Conservation (phyloP, 2,797 vertebrate genomes). For the Sebastes jordani region DNA sequence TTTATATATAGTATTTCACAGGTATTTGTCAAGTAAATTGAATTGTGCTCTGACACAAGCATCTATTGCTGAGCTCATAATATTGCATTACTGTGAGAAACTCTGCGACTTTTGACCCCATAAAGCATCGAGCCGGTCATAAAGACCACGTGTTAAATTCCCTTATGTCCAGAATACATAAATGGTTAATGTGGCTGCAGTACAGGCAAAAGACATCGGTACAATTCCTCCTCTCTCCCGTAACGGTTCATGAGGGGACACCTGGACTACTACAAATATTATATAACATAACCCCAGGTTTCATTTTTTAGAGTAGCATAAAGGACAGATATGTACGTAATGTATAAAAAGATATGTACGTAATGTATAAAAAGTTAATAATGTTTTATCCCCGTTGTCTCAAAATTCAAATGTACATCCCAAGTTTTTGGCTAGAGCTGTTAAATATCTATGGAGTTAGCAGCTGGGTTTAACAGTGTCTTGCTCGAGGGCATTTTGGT, state of each 20-base stretch:
- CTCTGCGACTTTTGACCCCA: conserved; percentile 18
- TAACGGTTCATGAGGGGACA: background rate
- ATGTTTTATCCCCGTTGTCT: background rate
- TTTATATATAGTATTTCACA: background rate
- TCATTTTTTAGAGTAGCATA: background rate
- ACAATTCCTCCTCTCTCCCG: background rate
- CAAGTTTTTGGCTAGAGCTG: background rate
- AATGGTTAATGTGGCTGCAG: background rate
- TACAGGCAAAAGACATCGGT: background rate
- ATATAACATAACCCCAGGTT: background rate
- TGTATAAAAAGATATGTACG: background rate
- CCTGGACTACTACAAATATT: background rate
- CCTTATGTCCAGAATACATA: conserved; percentile 16
- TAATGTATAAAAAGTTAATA: background rate
- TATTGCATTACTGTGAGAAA: conserved; percentile 3
- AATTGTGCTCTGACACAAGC: conserved; percentile 1
- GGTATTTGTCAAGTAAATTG: conserved; percentile 22
- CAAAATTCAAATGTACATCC: background rate
- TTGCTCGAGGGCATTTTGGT: conserved; percentile 18
- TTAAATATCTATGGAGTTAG: conserved; percentile 16
- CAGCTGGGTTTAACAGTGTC: background rate
- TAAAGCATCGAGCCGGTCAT: background rate
- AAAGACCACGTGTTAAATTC: background rate
- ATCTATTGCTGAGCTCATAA: background rate
- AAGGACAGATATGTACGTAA: background rate